phyloP scores from a whole-genome alignment of 1,140 invertebrate species.

The Drosophila guanche region DNA sequence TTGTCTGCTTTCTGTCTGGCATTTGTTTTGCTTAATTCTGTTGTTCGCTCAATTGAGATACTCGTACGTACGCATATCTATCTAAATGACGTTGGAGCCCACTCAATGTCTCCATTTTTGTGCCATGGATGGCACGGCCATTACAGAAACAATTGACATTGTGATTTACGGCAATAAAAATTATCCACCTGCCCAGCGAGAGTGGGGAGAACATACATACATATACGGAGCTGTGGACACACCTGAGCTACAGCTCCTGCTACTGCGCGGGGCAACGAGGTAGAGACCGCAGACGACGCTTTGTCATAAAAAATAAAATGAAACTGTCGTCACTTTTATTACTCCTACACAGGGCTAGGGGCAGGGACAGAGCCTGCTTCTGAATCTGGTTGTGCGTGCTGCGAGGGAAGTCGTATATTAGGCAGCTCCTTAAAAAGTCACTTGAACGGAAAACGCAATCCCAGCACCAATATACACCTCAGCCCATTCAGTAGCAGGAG shows the following conservation, averaged over 20 bases:
- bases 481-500: slow-evolving; percentile 22
- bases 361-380: slow-evolving; percentile 12
- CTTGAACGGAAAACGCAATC: slow-evolving; percentile 59
- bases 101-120: slow-evolving; percentile 34
- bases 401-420: slow-evolving; percentile 66
- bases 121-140: slow-evolving; percentile 29
- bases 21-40: background rate
- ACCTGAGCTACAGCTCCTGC: slow-evolving; percentile 37
- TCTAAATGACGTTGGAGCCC: slow-evolving; percentile 25
- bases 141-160: slow-evolving; percentile 69
- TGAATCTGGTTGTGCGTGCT: slow-evolving; percentile 23
- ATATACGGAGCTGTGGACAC: slow-evolving; percentile 54
- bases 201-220: slow-evolving; percentile 15
- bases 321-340: slow-evolving; percentile 79
- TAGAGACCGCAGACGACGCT: slow-evolving; percentile 61
- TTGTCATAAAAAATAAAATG: slow-evolving; percentile 76
- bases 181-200: slow-evolving; percentile 65
- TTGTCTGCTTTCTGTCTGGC: too few species aligned
- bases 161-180: slow-evolving; percentile 77
- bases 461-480: background rate
- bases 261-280: slow-evolving; percentile 9
- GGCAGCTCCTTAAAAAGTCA: slow-evolving; percentile 73
- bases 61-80: background rate
- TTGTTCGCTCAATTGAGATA: background rate
- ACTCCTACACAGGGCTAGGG: slow-evolving; percentile 43